Conservation (phyloP, 2,888 invertebrate genomes). For the Coleophora deauratella region DNA sequence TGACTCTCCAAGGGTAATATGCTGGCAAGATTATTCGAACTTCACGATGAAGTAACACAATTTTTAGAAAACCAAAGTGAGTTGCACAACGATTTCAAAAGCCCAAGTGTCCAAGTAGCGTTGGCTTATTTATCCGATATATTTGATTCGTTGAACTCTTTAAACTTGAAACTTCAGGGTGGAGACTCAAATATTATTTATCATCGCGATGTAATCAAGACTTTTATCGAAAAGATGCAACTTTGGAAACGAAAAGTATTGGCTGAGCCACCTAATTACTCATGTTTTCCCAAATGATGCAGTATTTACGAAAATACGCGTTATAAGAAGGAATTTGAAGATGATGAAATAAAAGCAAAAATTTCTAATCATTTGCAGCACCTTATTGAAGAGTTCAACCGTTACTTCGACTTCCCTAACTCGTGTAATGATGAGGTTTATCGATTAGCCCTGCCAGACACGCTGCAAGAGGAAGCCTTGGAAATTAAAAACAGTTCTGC, state of each 20-base stretch:
- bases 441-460: conserved; percentile 11
- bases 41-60: conserved; percentile 5
- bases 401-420: conserved; percentile 12
- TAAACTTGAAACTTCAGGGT: conserved; percentile 18
- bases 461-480: conserved; percentile 13
- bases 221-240: conserved; percentile 16
- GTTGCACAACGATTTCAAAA: conserved; percentile 5
- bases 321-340: conserved; percentile 5
- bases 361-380: conserved; percentile 13
- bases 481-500: conserved; percentile 16
- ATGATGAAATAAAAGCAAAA: conserved; percentile 7
- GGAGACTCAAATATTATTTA: conserved; percentile 14
- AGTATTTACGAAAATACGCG: conserved; percentile 7
- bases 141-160: conserved; percentile 12
- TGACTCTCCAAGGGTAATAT: conserved; percentile 16
- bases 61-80: conserved; percentile 4
- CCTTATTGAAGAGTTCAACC: conserved; percentile 10
- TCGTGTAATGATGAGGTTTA: conserved; percentile 12
- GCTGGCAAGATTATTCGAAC: conserved; percentile 13
- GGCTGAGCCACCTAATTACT: conserved; percentile 7
- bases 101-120: conserved; percentile 8
- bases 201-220: conserved; percentile 12
- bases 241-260: conserved; percentile 13
- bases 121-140: conserved; percentile 13
- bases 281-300: conserved; percentile 10